Evolutionary conservation across 1,140 invertebrate genomes (phyloP).

Genomic region (Megathymus violae): DNA sequence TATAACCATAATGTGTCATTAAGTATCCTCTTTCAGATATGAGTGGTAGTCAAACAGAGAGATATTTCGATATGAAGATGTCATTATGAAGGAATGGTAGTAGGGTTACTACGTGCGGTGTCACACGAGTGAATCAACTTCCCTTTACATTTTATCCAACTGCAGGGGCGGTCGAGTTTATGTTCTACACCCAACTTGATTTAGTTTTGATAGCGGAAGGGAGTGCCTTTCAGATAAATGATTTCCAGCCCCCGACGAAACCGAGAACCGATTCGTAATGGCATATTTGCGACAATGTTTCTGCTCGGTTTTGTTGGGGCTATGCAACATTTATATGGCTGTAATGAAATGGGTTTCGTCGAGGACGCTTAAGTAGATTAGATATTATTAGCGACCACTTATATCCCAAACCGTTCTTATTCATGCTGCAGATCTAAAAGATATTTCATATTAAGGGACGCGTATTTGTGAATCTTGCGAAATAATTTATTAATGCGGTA

Average conservation of each 20-base stretch:
- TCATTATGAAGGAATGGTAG: conserved; percentile 57
- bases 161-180: conserved; percentile 79
- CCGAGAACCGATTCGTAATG: conserved; percentile 56
- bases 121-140: conserved; percentile 76
- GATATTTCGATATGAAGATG: conserved; percentile 64
- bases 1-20: conserved; percentile 63
- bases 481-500: conserved; percentile 29
- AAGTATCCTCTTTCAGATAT: conserved; percentile 64
- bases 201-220: conserved; percentile 79
- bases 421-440: conserved; percentile 12
- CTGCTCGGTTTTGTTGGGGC: conserved; percentile 50
- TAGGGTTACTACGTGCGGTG: conserved; percentile 52
- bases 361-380: conserved; percentile 67
- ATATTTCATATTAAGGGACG: conserved; percentile 28
- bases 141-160: conserved; percentile 78
- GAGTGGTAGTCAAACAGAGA: conserved; percentile 68
- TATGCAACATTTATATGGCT: conserved; percentile 60
- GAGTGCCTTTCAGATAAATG: conserved; percentile 78
- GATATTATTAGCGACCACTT: conserved; percentile 47
- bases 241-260: conserved; percentile 53
- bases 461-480: conserved; percentile 15
- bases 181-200: conserved; percentile 76
- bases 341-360: conserved; percentile 68
- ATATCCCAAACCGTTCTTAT: conserved; percentile 19
- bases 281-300: conserved; percentile 69